Evolutionary conservation across 2,113 vertebrate genomes (phyloP).

Genomic region (Morone saxatilis): DNA sequence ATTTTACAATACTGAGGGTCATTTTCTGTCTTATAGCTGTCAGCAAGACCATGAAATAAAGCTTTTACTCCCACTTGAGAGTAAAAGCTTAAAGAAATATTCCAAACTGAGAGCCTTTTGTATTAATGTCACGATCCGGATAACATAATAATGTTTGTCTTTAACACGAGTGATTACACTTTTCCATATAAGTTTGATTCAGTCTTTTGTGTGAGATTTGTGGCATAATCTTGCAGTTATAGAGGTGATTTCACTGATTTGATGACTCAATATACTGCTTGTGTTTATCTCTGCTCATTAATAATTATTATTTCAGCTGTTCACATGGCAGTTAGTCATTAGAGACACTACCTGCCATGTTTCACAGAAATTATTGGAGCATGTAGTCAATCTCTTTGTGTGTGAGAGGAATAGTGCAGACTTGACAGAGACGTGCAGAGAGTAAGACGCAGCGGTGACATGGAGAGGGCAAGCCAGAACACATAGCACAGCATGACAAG

Average conservation of each 20-base stretch:
- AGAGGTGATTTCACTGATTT: background rate
- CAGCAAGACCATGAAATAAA: conserved; percentile 20
- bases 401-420: conserved; percentile 14
- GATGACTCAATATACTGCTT: conserved; percentile 18
- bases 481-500: conserved; percentile 39
- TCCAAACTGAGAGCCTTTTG: conserved; percentile 14
- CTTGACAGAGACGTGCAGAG: conserved; percentile 24
- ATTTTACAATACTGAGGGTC: background rate
- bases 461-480: conserved; percentile 56
- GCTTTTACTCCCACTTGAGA: background rate
- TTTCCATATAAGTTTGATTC: conserved; percentile 5
- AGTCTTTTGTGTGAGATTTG: conserved; percentile 4
- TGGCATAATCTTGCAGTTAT: background rate
- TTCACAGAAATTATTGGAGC: background rate
- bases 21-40: conserved; percentile 31
- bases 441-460: conserved; percentile 28
- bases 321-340: conserved; percentile 10
- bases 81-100: conserved; percentile 17
- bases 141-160: background rate
- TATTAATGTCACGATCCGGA: background rate
- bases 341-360: conserved; percentile 12
- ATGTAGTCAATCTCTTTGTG: conserved; percentile 18
- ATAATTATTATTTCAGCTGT: background rate
- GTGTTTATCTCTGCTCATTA: conserved; percentile 19
- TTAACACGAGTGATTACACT: background rate